Evolutionary conservation across 2,888 invertebrate species (phyloP), one percentile per base, ranked within the genome.

Genomic region (Drosophila pseudotalamancana): DNA sequence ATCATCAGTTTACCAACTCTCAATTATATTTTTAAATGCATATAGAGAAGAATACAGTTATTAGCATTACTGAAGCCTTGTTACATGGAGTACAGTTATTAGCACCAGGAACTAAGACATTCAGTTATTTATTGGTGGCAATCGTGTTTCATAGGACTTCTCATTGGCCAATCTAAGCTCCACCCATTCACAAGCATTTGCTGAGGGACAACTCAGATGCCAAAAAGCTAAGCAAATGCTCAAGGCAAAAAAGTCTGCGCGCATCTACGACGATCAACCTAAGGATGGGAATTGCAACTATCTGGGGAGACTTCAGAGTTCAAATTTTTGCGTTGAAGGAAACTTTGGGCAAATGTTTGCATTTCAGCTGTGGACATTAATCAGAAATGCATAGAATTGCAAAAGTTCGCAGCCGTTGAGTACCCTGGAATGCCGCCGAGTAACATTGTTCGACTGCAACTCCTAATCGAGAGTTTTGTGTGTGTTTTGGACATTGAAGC

Each of bases 321-420:
- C 51, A 64, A 53, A 55, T 65, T 55, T 39, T 43, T 49, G 32
- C 35, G 34, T 42, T 45, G 29, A 42, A 39, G 49, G 34, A 68
- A 81, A 84, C 75, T 84, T 84, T 71, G 55, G 49, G 46, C 75
- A 77, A 83, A 84, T 81, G 76, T 81, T 83, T 77, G 78, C 72
- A 65, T 63, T 61, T 66, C 65, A 37, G 50, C 68, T 74, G 75
- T 85, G 86, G 72, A 86, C 89, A 88, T 86, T 89, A 87, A 87
- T 89, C 86, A 84, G 71, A 82, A 87, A 88, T 88, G 82, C 83
- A 89, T 88, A 79, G 88, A 89, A 89, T 86, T 87, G 77, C 70
- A 14, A 72, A 89, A 89, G 77, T 87, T 83, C 78, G 56, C 32
- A 55, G 49, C 31, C 12, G 32, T 40, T 29, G 21, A 23, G 45